Percentiles rank a stretch among this genome's conserved stretches.
Evolutionary conservation across 2,888 invertebrate species (phyloP).

Genomic region (Drosophila ochracea): DNA sequence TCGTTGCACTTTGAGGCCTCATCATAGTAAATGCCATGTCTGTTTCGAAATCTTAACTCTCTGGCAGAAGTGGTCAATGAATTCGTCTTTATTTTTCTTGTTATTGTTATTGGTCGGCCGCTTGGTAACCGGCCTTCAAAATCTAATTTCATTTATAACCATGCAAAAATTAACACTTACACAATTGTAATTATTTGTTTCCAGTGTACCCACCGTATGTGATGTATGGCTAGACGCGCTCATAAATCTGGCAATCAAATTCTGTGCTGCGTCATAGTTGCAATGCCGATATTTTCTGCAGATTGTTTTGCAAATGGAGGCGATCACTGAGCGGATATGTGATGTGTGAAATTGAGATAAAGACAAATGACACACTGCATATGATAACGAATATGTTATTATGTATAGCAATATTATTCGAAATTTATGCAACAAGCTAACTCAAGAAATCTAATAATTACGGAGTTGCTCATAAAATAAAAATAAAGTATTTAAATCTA

Average conservation of each 20-base stretch:
- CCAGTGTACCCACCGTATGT: slow-evolving; percentile 39
- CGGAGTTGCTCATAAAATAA: not conserved
- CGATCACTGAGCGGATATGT: slow-evolving; percentile 22
- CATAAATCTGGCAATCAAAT: slow-evolving; percentile 55
- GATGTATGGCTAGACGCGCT: slow-evolving; percentile 16
- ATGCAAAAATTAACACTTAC: slow-evolving; percentile 61
- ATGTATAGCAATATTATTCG: not conserved
- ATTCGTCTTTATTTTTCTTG: slow-evolving; percentile 31
- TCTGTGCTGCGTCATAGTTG: slow-evolving; percentile 44
- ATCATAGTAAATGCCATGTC: slow-evolving; percentile 11
- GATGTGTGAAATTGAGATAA: slow-evolving; percentile 12
- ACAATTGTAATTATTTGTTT: slow-evolving; percentile 7
- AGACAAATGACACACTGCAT: slow-evolving; percentile 23
- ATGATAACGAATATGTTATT: slow-evolving; percentile 3
- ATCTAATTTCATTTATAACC: slow-evolving; percentile 58
- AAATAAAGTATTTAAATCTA: not conserved
- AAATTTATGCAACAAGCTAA: not conserved
- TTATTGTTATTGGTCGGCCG: slow-evolving; percentile 15
- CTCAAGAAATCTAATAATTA: not conserved
- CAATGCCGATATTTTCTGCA: slow-evolving; percentile 45
- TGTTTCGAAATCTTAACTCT: slow-evolving; percentile 58
- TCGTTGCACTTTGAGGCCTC: slow-evolving; percentile 42
- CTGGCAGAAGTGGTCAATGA: slow-evolving; percentile 41
- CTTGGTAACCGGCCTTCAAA: slow-evolving; percentile 54
- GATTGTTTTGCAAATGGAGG: slow-evolving; percentile 18